A percentile compares a stretch with the other conserved stretches of the same genome.
Evolutionary conservation across 2,113 vertebrate genomes (phyloP).

Genomic region (Gallinago jamesoni): DNA sequence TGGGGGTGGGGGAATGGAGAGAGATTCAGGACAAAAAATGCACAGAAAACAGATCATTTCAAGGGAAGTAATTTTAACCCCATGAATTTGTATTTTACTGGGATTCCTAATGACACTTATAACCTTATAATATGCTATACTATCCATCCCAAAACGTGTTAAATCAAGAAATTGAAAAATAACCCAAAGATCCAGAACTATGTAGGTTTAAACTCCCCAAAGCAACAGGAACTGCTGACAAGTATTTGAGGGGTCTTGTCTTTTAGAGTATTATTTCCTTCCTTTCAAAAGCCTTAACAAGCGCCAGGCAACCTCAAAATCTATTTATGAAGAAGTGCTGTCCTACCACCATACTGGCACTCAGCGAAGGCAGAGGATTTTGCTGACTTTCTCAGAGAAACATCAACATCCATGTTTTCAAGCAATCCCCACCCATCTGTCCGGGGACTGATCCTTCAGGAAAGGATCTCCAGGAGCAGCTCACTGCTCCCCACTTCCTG

Average conservation of each 20-base stretch:
- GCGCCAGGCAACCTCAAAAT: not conserved
- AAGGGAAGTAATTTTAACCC: not conserved
- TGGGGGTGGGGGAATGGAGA: not conserved
- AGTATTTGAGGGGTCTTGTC: not conserved
- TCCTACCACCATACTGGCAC: not conserved
- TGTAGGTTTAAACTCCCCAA: not conserved
- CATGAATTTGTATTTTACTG: not conserved
- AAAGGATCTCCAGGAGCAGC: not conserved
- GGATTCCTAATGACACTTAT: not conserved
- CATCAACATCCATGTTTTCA: accelerated
- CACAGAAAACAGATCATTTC: not conserved
- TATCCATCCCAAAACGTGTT: not conserved
- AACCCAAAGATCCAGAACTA: not conserved
- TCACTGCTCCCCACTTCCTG: not conserved
- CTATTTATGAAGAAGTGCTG: not conserved
- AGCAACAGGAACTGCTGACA: not conserved
- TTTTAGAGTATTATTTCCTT: not conserved
- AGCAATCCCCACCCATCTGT: not conserved
- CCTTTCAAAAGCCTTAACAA: not conserved
- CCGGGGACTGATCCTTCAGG: accelerated
- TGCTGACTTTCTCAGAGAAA: not conserved
- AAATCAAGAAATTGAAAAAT: not conserved
- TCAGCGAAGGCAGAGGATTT: not conserved
- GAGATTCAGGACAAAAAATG: accelerated
- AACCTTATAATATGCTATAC: not conserved